Percentiles rank a stretch among this genome's conserved stretches.
phyloP scores from a whole-genome alignment of 2,797 vertebrate genomes.

The Lophotriccus pileatus region DNA sequence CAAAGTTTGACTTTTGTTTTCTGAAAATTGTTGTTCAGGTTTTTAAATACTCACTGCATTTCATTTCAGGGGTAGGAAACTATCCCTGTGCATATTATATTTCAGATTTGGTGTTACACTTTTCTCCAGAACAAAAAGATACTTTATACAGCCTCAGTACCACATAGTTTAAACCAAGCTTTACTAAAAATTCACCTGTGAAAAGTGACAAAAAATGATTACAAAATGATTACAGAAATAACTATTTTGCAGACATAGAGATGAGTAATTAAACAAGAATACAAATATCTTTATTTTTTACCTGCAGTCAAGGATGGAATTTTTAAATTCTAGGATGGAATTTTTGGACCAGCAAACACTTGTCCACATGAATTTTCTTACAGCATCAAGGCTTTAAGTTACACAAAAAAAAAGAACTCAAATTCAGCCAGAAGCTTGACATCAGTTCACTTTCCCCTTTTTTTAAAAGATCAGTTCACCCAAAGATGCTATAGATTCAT shows the following conservation, averaged over 20 bases:
- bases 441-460: neutral
- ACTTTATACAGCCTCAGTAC: neutral
- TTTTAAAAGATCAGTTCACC: neutral
- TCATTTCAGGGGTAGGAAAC: neutral
- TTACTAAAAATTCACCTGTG: neutral
- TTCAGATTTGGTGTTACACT: neutral
- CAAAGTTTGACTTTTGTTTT: neutral
- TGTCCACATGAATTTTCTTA: neutral
- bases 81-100: neutral
- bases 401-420: neutral
- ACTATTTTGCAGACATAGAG: neutral
- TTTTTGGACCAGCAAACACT: neutral
- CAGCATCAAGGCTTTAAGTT: neutral
- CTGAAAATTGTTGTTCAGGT: neutral
- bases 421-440: neutral
- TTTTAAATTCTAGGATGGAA: neutral
- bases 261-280: neutral
- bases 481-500: neutral
- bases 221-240: neutral
- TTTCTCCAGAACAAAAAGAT: neutral
- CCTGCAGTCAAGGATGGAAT: neutral
- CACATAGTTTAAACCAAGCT: neutral
- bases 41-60: neutral
- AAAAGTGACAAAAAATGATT: neutral
- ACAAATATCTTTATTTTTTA: neutral